These are phyloP conservation scores for Patella vulgata DNA, from an alignment of 1,140 invertebrate genomes.

Conservation along the genomic window DNA sequence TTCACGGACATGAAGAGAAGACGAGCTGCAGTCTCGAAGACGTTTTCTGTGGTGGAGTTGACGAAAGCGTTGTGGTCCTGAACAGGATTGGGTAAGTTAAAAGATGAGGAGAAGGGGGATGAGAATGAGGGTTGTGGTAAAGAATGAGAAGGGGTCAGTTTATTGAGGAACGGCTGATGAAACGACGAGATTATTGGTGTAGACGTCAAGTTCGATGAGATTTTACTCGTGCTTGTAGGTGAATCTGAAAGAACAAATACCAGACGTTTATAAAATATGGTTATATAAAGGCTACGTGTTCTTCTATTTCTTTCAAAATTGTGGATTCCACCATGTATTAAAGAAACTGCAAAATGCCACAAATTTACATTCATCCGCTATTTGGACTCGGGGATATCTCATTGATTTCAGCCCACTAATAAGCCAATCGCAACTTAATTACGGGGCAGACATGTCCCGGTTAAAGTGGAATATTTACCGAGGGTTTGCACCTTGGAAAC, in stretches of 20 bases:
- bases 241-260: neutral
- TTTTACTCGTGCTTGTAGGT: too few species aligned
- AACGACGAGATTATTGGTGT: neutral
- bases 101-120: neutral
- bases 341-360: neutral
- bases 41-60: slow-evolving; percentile 63
- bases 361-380: too few species aligned
- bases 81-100: slow-evolving; percentile 17
- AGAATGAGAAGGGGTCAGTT: neutral
- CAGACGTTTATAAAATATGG: neutral
- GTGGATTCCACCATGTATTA: neutral
- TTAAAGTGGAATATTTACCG: too few species aligned
- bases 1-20: slow-evolving; percentile 95
- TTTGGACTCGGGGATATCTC: too few species aligned
- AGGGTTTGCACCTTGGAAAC: too few species aligned
- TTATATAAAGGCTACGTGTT: neutral
- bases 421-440: too few species aligned
- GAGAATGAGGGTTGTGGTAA: neutral
- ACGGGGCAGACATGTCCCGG: too few species aligned
- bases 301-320: neutral
- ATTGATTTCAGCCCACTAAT: too few species aligned
- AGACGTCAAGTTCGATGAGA: slow-evolving; percentile 1
- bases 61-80: slow-evolving; percentile 10
- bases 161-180: neutral
- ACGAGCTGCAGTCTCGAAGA: slow-evolving; percentile 86